Base-by-base conservation (phyloP, 2,888 invertebrate species). In the Leptinotarsa juncta region DNA sequence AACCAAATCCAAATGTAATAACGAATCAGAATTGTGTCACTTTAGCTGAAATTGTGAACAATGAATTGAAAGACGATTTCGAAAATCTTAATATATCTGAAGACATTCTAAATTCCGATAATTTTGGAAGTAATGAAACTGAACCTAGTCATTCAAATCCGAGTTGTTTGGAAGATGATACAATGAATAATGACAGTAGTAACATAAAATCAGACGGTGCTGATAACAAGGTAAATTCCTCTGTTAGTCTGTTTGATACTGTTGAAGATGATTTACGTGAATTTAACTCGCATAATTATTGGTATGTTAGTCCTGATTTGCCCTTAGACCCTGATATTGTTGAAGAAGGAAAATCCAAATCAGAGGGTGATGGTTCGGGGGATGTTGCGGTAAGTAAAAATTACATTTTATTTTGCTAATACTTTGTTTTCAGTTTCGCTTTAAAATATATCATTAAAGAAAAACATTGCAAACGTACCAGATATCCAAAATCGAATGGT, bases 281-380 rank as follows among this genome's bases (percentile, higher is more conserved):
- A 80, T 91, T 88, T 83, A 91, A 90, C 86, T 88, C 89, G 67
- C 90, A 90, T 84, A 89, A 90, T 82, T 91, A 90, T 86, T 91
- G 91, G 87, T 89, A 90, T 81, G 88, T 90, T 82, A 88, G 88
- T 80, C 90, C 90, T 15, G 89, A 89, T 71, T 84, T 89, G 82
- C 89, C 89, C 16, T 83, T 90, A 77, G 90, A 90, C 84, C 85
- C 86, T 67, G 85, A 86, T 76, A 84, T 90, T 69, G 84, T 89
- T 72, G 82, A 87, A 74, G 85, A 84, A 53, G 77, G 60, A 53
- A 65, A 78, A 57, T 67, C 65, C 51, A 53, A 73, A n/a, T 71
- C 71, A 69, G 65, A 5, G 15, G 12, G 23, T 42, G 32, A 69
- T 42, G 65, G 62, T 49, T 26, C 72, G 15, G 72, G 66, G 53